Evolutionary conservation across 2,888 invertebrate species (phyloP).

Genomic region (Ganaspis brasiliensis): DNA sequence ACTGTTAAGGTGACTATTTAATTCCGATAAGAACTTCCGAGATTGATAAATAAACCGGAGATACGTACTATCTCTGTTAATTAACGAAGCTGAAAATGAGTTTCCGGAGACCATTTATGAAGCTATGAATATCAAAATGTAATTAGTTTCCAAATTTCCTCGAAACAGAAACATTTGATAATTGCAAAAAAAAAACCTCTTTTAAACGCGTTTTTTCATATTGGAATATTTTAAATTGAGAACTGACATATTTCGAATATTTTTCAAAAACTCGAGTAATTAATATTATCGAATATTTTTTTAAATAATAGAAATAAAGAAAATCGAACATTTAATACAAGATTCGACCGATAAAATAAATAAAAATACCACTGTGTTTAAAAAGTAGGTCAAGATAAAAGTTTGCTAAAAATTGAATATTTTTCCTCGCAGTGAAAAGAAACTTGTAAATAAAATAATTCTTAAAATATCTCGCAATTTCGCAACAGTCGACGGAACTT

Average conservation of each 20-base stretch:
- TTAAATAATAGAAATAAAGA: too few species aligned
- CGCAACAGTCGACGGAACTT: neutral
- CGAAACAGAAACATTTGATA: too few species aligned
- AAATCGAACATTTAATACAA: too few species aligned
- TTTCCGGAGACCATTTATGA: neutral
- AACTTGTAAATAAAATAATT: neutral
- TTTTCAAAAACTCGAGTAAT: neutral
- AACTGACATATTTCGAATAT: neutral
- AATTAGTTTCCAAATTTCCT: neutral
- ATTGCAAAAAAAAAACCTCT: too few species aligned
- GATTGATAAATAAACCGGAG: conserved; percentile 9
- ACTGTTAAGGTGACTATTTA: neutral
- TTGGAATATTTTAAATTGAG: neutral
- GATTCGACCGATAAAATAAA: too few species aligned
- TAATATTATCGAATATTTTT: too few species aligned
- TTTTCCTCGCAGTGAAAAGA: neutral
- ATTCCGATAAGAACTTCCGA: neutral
- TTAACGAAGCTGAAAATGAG: conserved; percentile 15
- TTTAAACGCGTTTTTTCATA: too few species aligned
- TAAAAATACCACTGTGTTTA: too few species aligned
- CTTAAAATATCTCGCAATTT: neutral
- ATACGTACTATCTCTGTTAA: neutral
- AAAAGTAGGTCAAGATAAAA: neutral
- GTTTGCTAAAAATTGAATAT: neutral
- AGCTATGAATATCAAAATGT: neutral